A percentile compares a stretch with the other conserved stretches of the same genome.
Conservation (phyloP, 1,140 invertebrate genomes). For the Scaptomyza graminum region DNA sequence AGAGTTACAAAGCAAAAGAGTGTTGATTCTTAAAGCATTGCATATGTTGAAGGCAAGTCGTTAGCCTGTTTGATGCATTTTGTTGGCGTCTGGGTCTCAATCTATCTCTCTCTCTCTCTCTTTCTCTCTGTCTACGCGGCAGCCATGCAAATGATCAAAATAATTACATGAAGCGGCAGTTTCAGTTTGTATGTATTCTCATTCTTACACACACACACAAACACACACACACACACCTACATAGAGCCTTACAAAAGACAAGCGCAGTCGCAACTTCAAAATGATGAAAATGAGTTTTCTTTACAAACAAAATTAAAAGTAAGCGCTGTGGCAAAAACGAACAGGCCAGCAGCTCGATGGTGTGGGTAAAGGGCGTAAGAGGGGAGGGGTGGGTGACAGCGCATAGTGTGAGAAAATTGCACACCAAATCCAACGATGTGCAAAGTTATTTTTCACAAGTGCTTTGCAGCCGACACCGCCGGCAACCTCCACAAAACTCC, state of each 20-base stretch:
- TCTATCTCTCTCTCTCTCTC: constrained; percentile 4
- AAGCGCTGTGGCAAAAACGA: constrained; percentile 43
- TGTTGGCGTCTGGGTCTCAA: constrained; percentile 7
- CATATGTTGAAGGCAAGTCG: constrained; percentile 57
- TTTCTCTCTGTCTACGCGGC: background rate
- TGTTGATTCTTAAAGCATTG: constrained; percentile 13
- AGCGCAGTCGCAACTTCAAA: constrained; percentile 78
- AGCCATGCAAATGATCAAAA: constrained; percentile 80
- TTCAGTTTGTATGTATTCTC: constrained; percentile 42
- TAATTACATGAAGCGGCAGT: constrained; percentile 78
- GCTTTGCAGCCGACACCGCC: constrained; percentile 62
- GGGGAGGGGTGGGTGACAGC: background rate
- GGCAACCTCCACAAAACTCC: constrained; percentile 17
- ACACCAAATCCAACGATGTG: constrained; percentile 81
- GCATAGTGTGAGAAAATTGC: constrained; percentile 62
- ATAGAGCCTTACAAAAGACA: constrained; percentile 65
- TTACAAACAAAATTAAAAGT: constrained; percentile 82
- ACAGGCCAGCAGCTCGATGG: constrained; percentile 3
- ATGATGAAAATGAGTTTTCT: constrained; percentile 83
- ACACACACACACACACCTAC: background rate
- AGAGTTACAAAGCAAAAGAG: no score
- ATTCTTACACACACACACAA: background rate
- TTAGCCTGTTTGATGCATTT: constrained; percentile 45
- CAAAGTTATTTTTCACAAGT: constrained; percentile 82
- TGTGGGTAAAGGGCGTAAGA: background rate